Evolutionary conservation across 2,797 vertebrate species (phyloP), one percentile per base, ranked within the genome.

Genomic region (Sebastes melanostomus): DNA sequence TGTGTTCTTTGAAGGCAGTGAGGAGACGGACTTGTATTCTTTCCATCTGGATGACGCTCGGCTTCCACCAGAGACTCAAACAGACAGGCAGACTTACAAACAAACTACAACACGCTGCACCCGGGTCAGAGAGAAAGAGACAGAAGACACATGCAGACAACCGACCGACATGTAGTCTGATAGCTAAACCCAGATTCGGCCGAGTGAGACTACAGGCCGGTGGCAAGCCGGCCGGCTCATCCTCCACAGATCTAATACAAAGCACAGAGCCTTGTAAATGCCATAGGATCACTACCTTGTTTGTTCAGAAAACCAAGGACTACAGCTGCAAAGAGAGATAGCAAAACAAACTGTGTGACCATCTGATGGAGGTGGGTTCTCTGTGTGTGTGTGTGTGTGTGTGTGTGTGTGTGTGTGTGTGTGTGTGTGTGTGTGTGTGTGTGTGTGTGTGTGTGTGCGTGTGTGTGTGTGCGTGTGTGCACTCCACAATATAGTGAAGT

Each of bases 211-310:
- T 73, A 72, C 34, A 54, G 75, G 67, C 63, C 60, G 54, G 75
- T 54, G 78, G 66, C 74, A 69, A 78, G 16, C 62, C 69, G 30
- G 62, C 74, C 75, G 54, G 80, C 70, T 80, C 80, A 82, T 76
- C 72, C 79, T 62, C 61, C 29, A 32, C 68, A 79, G 80, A 84
- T 81, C 79, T 72, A 88, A 87, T 72, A 81, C 60, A 74, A 73
- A 77, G 75, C 74, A 63, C 32, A 85, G 63, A 84, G 38, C 62
- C 75, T 61, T 71, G 80, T 71, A 84, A 86, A 90, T 88, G 71
- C 77, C 77, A 87, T 55, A 24, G 66, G 82, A 83, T 88, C 83
- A 84, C 72, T 75, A 67, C 52, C 77, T 79, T 84, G 56, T 89
- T 87, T 86, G 78, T 80, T 88, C 74, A 80, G 81, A 82, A 83